A percentile compares a stretch with the other conserved stretches of the same genome.
Conservation (phyloP, 2,113 vertebrate species). For the Zosterops lateralis region DNA sequence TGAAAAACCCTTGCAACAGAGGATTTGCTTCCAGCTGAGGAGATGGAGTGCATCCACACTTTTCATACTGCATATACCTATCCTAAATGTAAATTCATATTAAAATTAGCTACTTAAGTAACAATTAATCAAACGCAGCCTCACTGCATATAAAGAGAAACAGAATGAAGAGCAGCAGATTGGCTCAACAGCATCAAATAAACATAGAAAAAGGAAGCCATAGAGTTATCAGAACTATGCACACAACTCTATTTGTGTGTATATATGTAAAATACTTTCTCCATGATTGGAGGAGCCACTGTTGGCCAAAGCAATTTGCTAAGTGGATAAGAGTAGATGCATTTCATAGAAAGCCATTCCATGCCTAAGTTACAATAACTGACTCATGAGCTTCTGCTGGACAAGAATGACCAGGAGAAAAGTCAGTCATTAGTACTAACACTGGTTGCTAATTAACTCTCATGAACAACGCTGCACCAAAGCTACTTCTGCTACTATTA, state of each 20-base stretch:
- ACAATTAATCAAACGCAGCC: neutral
- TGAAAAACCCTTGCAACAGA: neutral
- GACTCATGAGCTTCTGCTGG: neutral
- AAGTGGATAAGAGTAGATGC: neutral
- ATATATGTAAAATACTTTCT: neutral
- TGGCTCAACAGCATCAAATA: neutral
- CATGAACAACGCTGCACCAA: neutral
- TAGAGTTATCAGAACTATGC: neutral
- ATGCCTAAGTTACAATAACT: neutral
- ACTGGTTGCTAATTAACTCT: neutral
- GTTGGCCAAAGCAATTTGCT: neutral
- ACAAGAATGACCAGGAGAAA: neutral
- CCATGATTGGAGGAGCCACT: neutral
- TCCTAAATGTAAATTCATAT: neutral
- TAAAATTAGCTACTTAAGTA: neutral
- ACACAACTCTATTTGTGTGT: neutral
- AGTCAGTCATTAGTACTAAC: neutral
- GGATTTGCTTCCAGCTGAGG: neutral
- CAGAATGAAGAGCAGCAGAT: neutral
- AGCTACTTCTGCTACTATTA: neutral
- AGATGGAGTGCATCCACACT: neutral
- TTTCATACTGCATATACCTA: neutral
- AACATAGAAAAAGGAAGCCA: neutral
- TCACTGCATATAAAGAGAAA: neutral
- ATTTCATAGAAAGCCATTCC: neutral